Conservation (phyloP, 1,140 invertebrate species). For the Brachionus calyciflorus region DNA sequence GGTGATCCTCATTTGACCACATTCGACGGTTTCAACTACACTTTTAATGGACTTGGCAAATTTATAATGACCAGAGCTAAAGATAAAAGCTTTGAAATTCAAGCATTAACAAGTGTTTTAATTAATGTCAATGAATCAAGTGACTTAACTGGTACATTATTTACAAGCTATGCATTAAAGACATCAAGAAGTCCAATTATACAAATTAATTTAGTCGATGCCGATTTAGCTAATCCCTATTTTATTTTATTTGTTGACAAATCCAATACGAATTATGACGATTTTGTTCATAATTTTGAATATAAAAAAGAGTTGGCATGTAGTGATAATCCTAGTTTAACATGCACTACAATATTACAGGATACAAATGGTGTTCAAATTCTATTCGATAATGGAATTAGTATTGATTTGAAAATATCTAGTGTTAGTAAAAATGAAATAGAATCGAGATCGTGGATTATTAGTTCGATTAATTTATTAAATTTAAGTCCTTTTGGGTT, state of each 20-base stretch:
- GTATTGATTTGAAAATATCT: background rate
- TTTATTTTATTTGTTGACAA: background rate
- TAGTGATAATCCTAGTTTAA: background rate
- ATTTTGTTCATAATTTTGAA: conserved; percentile 3
- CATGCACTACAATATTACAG: background rate
- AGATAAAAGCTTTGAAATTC: background rate
- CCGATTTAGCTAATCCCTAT: background rate
- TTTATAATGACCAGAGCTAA: conserved; percentile 13
- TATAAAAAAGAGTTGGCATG: background rate
- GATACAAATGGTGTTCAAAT: background rate
- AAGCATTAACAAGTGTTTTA: background rate
- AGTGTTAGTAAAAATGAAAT: background rate
- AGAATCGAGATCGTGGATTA: background rate
- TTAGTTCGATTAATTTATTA: background rate
- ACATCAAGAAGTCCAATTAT: background rate
- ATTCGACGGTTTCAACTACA: conserved; percentile 8
- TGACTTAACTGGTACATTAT: background rate
- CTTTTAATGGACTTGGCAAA: conserved; percentile 30
- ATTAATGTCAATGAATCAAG: background rate
- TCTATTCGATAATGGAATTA: conserved; percentile 30
- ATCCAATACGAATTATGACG: background rate
- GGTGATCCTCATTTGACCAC: conserved; percentile 40
- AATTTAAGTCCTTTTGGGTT: background rate
- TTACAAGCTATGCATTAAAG: background rate
- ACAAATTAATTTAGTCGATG: background rate